Conservation (phyloP, 2,888 invertebrate species). For the Branchipolynoe longqiensis region DNA sequence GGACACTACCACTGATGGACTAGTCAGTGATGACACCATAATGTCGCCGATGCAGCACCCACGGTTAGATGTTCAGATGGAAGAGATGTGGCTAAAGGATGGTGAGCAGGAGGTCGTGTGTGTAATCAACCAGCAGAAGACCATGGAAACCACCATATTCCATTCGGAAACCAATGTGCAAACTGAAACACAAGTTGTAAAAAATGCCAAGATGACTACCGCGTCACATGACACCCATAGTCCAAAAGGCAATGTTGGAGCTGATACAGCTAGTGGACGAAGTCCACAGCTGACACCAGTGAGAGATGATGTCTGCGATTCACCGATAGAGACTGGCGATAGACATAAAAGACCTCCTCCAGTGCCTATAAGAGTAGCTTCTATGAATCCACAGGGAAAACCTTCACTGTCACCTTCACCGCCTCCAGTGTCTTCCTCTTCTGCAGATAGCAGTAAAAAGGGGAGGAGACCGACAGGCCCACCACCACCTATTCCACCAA, state of each 20-base stretch:
- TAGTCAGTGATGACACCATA: too few relatives aligned
- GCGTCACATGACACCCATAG: not conserved
- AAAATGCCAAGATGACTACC: not conserved
- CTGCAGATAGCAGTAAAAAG: not conserved
- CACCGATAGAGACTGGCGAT: not conserved
- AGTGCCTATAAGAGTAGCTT: slow-evolving; percentile 26
- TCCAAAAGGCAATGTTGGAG: not conserved
- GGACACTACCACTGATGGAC: too few relatives aligned
- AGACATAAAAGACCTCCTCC: slow-evolving; percentile 29
- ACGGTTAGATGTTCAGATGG: not conserved
- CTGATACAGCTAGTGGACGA: not conserved
- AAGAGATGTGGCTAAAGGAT: not conserved
- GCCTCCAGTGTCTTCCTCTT: not conserved
- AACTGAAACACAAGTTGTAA: slow-evolving; percentile 32
- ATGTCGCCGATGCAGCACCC: too few relatives aligned
- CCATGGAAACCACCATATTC: slow-evolving; percentile 36
- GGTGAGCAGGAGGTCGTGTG: slow-evolving; percentile 1
- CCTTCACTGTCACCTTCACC: not conserved
- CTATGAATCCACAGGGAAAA: not conserved
- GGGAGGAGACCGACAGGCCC: not conserved
- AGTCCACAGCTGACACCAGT: not conserved
- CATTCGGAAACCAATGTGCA: slow-evolving; percentile 3
- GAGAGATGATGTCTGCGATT: not conserved
- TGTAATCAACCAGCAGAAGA: too few relatives aligned
- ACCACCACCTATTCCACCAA: slow-evolving; percentile 28